Percentiles rank a stretch among this genome's conserved stretches.
These are phyloP conservation scores for Pelmatolapia mariae DNA, from an alignment of 2,113 vertebrate species.

Conservation along the genomic window DNA sequence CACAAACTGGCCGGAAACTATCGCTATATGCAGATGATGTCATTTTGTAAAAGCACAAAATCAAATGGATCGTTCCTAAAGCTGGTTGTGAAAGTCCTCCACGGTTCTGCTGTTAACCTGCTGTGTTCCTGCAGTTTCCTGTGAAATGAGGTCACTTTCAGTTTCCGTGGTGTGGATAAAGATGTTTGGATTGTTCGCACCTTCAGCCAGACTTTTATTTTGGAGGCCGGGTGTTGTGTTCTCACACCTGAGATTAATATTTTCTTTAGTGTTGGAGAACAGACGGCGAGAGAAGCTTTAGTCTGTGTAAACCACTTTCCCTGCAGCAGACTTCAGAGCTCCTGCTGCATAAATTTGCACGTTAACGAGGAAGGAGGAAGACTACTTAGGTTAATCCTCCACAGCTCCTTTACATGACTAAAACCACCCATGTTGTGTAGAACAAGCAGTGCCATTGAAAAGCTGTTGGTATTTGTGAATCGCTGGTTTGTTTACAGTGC, in stretches of 20 bases:
- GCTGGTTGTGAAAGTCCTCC: neutral
- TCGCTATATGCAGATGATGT: neutral
- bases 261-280: neutral
- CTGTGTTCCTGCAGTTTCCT: neutral
- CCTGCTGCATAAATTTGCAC: neutral
- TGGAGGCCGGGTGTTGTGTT: neutral
- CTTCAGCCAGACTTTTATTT: neutral
- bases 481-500: neutral
- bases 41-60: neutral
- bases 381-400: neutral
- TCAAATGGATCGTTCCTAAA: accelerated
- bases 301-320: neutral
- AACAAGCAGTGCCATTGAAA: neutral
- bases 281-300: neutral
- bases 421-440: neutral
- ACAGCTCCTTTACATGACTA: neutral
- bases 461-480: neutral
- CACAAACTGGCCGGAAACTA: accelerated
- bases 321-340: neutral
- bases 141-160: neutral
- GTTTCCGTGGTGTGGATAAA: neutral
- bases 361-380: neutral
- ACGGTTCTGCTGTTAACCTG: neutral
- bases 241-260: neutral
- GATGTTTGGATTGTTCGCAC: neutral